Evolutionary conservation across 2,888 invertebrate species (phyloP), one percentile per base, ranked within the genome.

Genomic region (Cabera pusaria): DNA sequence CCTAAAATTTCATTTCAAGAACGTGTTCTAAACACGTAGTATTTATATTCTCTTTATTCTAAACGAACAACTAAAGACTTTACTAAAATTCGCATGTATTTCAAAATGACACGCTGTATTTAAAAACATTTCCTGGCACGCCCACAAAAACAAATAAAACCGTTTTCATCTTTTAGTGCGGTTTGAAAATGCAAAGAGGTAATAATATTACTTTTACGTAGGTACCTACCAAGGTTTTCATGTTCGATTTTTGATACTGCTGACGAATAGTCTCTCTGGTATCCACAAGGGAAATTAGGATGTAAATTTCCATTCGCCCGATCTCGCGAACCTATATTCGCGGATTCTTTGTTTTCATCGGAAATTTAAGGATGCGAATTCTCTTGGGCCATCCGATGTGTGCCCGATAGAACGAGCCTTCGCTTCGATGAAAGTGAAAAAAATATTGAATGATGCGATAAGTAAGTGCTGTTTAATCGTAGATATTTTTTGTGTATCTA

Each of bases 211-310:
- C 35, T 49, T 48, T 52, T 40, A 43, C 44, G 35, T 40, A 43
- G 43, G 35, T 37, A 24, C 26, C 32, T 42, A 37, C 35, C 18
- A 35, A 38, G 31, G 36, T 42, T 48, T 46, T 49, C 35, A 50
- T 56, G 54, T 68, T 67, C 67, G 64, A 75, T 69, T 75, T 77
- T 72, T 78, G 74, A 75, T 79, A 77, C 71, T 56, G 64, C 75
- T 80, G 80, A 84, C 80, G 79, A 81, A 79, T 73, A 74, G 64
- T 65, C 63, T 64, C 63, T 67, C 67, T 54, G 52, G 67, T 69
- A 81, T 65, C 62, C 89, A 72, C 89, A 44, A 59, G 89, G 89
- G 89, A 89, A 88, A 89, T 89, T 87, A 88, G 84, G 77, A 86
- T 85, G 85, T 85, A 87, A 87, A 89, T 86, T 85, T 84, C 67